Percentiles rank a stretch among this genome's conserved stretches.
Evolutionary conservation across 2,888 invertebrate species (phyloP).

Genomic region (Monoplex corrugatus): DNA sequence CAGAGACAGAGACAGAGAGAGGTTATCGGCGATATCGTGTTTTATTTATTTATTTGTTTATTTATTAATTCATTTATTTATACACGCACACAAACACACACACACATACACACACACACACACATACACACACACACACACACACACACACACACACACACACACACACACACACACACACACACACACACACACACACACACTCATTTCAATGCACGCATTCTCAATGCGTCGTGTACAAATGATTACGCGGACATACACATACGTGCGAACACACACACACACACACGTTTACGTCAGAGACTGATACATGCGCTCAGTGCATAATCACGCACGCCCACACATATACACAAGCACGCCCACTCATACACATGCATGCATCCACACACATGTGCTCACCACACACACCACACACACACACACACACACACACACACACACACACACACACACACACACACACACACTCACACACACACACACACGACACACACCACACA

Average conservation of each 20-base stretch:
- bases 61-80: no score
- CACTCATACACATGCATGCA: background rate
- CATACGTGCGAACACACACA: background rate
- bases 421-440: conserved; percentile 3
- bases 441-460: background rate
- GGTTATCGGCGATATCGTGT: background rate
- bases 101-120: conserved; percentile 13
- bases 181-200: conserved; percentile 22
- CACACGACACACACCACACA: background rate
- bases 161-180: conserved; percentile 2
- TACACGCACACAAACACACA: background rate
- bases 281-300: no score
- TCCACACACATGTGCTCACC: background rate
- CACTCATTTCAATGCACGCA: no score
- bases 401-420: conserved; percentile 12
- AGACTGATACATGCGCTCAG: no score
- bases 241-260: background rate
- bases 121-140: conserved; percentile 18
- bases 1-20: conserved; percentile 7
- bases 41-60: no score
- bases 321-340: no score
- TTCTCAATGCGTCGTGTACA: no score
- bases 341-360: background rate
- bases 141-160: conserved; percentile 2
- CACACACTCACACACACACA: background rate